These are phyloP conservation scores for Epinephelus malabaricus DNA, from an alignment of 2,797 vertebrate species.

Conservation along the genomic window DNA sequence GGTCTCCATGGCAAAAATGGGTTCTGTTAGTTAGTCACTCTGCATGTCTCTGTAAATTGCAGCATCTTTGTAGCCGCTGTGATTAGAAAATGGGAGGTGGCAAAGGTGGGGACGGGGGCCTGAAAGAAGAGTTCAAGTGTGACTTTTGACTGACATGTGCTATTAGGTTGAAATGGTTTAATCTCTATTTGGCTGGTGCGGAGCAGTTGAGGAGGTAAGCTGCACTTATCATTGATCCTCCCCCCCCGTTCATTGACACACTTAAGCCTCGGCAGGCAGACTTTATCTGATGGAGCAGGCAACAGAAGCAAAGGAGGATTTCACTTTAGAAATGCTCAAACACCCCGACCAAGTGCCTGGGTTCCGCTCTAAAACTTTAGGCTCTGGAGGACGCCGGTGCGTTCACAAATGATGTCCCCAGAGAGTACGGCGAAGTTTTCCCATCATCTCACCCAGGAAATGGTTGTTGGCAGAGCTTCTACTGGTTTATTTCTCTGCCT, in stretches of 20 bases:
- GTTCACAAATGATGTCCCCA: conserved; percentile 76
- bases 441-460: conserved; percentile 81
- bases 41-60: conserved; percentile 32
- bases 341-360: conserved; percentile 55
- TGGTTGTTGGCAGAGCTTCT: conserved; percentile 72
- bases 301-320: conserved; percentile 73
- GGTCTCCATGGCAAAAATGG: conserved; percentile 5
- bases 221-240: conserved; percentile 80
- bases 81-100: conserved; percentile 47
- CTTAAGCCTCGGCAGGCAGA: conserved; percentile 78
- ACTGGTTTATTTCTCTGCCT: conserved; percentile 76
- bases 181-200: conserved; percentile 75
- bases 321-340: conserved; percentile 70
- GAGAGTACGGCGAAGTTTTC: conserved; percentile 73
- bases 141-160: conserved; percentile 79
- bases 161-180: conserved; percentile 82
- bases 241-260: conserved; percentile 80
- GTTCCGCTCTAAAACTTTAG: conserved; percentile 72
- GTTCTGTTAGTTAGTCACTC: conserved; percentile 11
- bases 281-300: conserved; percentile 77
- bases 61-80: conserved; percentile 26
- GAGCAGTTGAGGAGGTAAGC: conserved; percentile 75
- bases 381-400: conserved; percentile 62
- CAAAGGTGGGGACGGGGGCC: background rate
- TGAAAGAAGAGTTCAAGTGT: conserved; percentile 47